Evolutionary conservation across 1,140 invertebrate genomes (phyloP).

Genomic region (Ostrea edulis): DNA sequence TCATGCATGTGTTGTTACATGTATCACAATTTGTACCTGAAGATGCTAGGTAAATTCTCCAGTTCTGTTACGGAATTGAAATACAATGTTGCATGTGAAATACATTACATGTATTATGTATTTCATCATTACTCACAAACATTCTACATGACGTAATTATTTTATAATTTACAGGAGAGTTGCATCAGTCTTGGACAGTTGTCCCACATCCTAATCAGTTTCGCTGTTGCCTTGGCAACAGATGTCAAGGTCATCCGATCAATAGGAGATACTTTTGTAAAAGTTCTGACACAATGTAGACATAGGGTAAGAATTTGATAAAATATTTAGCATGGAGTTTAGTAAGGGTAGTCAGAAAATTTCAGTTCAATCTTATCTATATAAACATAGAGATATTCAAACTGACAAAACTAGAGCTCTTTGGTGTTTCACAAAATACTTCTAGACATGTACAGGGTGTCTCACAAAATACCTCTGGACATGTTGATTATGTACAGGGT

Average conservation of each 20-base stretch:
- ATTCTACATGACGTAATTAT: background rate
- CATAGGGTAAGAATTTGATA: constrained; percentile 81
- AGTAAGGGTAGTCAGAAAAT: too few species aligned
- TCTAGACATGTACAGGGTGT: constrained; percentile 83
- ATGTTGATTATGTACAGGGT: too few species aligned
- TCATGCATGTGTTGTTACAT: too few species aligned
- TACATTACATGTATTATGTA: too few species aligned
- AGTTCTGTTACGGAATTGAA: too few species aligned
- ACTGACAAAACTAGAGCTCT: background rate
- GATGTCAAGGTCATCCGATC: constrained; percentile 42
- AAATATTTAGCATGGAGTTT: too few species aligned
- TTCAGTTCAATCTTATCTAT: too few species aligned
- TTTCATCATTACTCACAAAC: too few species aligned
- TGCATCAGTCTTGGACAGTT: constrained; percentile 68
- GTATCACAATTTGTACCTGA: too few species aligned
- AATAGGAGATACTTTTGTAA: constrained; percentile 81
- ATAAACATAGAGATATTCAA: background rate
- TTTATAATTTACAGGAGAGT: constrained; percentile 62
- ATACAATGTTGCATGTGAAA: too few species aligned
- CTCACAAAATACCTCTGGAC: background rate
- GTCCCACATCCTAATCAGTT: constrained; percentile 20
- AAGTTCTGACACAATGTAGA: constrained; percentile 86
- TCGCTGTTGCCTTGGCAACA: background rate
- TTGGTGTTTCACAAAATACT: background rate
- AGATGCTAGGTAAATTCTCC: too few species aligned